Evolutionary conservation across 92 coral and sea anemone genomes (phyloP).

Genomic region (Parazoanthus swiftii): DNA sequence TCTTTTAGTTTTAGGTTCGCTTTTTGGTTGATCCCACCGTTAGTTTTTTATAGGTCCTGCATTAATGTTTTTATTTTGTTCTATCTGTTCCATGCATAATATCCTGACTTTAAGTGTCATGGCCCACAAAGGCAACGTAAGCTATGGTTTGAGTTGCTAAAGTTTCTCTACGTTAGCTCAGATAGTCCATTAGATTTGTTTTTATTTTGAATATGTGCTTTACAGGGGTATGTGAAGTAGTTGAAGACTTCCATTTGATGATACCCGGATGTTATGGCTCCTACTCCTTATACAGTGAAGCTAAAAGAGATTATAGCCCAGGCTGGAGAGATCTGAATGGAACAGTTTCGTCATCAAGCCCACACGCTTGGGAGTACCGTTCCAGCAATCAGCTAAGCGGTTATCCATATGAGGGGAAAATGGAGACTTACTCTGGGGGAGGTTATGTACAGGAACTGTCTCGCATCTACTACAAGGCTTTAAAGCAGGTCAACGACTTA

Average conservation of each 20-base stretch:
- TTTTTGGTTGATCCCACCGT: no score
- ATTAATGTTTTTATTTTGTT: no score
- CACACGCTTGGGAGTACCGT: conserved; percentile 74
- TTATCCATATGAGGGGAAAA: conserved; percentile 65
- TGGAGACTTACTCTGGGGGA: conserved; percentile 88
- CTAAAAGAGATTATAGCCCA: conserved; percentile 51
- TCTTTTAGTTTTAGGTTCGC: no score
- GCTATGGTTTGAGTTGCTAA: no score
- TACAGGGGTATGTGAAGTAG: conserved; percentile 41
- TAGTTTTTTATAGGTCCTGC: no score
- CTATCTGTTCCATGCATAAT: no score
- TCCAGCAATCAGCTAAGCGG: conserved; percentile 63
- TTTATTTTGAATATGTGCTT: not conserved
- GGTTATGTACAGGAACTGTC: conserved; percentile 79
- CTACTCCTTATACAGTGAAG: conserved; percentile 61
- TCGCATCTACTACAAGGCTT: conserved; percentile 71
- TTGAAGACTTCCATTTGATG: conserved; percentile 30
- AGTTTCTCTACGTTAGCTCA: no score
- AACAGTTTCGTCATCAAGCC: conserved; percentile 28
- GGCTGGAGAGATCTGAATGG: conserved; percentile 58
- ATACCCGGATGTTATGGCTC: conserved; percentile 59
- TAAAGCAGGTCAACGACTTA: conserved; percentile 58
- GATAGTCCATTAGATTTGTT: no score
- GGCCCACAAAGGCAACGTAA: no score
- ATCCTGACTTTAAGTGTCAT: no score